phyloP scores from a whole-genome alignment of 37 sponge, comb jelly and placozoan genomes.

The Ianthella basta region DNA sequence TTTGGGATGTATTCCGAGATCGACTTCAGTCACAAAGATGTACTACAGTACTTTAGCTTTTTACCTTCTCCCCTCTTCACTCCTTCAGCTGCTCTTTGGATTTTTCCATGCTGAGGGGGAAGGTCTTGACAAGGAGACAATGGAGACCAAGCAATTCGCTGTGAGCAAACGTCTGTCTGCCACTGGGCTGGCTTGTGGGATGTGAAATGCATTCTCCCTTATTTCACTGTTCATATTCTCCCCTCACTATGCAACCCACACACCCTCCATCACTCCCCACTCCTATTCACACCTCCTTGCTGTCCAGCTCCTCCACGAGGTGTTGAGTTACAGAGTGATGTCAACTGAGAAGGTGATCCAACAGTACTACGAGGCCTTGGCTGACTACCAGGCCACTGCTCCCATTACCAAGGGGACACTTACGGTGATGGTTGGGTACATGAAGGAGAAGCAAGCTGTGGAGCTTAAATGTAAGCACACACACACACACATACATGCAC shows the following conservation, averaged over 20 bases:
- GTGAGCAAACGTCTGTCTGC: too few relatives aligned
- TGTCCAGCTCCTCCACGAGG: too few relatives aligned
- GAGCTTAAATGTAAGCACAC: not conserved
- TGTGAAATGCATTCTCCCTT: too few relatives aligned
- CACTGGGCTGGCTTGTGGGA: too few relatives aligned
- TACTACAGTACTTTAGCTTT: too few relatives aligned
- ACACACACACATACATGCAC: too few relatives aligned
- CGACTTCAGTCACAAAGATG: not conserved
- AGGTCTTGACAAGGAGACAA: not conserved
- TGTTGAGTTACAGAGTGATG: not conserved
- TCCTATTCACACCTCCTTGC: too few relatives aligned
- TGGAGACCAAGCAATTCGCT: not conserved
- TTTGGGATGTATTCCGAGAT: not conserved
- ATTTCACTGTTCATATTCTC: too few relatives aligned
- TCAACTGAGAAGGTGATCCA: not conserved
- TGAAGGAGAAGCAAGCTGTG: constrained; percentile 10
- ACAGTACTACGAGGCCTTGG: constrained; percentile 5
- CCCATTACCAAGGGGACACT: not conserved
- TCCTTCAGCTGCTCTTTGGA: not conserved
- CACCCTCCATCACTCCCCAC: too few relatives aligned
- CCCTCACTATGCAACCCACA: too few relatives aligned
- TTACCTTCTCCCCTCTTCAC: too few relatives aligned
- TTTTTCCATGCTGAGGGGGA: constrained; percentile 5
- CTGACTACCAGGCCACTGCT: not conserved
- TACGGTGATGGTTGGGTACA: not conserved